These are phyloP conservation scores for Sminthurides bifidus DNA, from an alignment of 1,140 invertebrate genomes.

Conservation along the genomic window DNA sequence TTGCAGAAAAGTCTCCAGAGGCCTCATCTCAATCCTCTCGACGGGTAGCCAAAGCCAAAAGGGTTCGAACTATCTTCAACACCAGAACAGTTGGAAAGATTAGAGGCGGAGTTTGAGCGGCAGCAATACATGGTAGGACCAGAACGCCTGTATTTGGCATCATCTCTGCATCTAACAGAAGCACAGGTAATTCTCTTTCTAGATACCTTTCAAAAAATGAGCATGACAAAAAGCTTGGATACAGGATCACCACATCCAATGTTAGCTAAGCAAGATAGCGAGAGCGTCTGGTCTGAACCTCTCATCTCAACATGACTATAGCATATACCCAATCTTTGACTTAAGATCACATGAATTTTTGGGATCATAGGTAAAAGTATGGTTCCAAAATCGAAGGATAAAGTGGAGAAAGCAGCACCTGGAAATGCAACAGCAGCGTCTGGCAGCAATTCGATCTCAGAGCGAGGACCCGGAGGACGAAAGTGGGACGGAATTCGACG, in stretches of 20 bases:
- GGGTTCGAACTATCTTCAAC: conserved; percentile 90
- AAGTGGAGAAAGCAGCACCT: conserved; percentile 91
- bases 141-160: conserved; percentile 75
- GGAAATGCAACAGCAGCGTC: conserved; percentile 74
- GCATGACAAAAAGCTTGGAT: too few relatives aligned
- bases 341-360: too few relatives aligned
- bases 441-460: conserved; percentile 59
- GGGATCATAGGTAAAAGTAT: conserved; percentile 90
- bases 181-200: conserved; percentile 53
- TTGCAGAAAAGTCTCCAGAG: conserved; percentile 7
- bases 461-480: conserved; percentile 16
- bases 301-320: too few relatives aligned
- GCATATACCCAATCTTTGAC: too few relatives aligned
- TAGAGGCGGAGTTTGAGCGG: conserved; percentile 81
- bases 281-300: too few relatives aligned
- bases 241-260: too few relatives aligned
- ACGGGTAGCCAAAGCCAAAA: conserved; percentile 45
- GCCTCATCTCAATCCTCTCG: not conserved
- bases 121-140: conserved; percentile 95
- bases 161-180: conserved; percentile 75
- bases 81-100: conserved; percentile 74
- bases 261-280: too few relatives aligned
- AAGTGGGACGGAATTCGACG: conserved; percentile 8
- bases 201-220: not conserved
- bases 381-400: conserved; percentile 93